phyloP scores from a whole-genome alignment of 2,888 invertebrate species.

The Gisinianus flammeolus region DNA sequence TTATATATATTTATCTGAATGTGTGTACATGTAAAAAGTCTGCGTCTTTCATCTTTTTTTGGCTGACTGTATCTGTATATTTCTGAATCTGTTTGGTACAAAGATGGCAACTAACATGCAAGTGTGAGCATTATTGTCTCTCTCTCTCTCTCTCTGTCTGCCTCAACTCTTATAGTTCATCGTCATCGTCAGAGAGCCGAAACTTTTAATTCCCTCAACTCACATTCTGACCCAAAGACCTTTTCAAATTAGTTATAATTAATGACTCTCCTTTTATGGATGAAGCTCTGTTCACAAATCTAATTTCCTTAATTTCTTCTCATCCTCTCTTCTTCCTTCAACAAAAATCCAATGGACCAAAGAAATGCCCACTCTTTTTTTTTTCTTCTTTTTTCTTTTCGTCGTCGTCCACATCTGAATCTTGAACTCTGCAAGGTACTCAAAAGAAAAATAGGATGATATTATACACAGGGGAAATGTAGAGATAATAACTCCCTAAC shows the following conservation, averaged over 20 bases:
- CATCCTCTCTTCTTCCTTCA: constrained; percentile 19
- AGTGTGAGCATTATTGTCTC: not conserved
- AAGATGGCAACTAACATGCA: too few species aligned
- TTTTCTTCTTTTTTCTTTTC: constrained; percentile 15
- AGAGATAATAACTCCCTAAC: not conserved
- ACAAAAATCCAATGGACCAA: not conserved
- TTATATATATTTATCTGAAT: too few species aligned
- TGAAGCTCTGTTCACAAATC: constrained; percentile 37
- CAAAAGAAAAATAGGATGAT: not conserved
- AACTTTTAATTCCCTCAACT: constrained; percentile 28
- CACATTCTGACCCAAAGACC: constrained; percentile 26
- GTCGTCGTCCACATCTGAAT: too few species aligned
- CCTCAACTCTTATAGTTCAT: not conserved
- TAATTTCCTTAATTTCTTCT: constrained; percentile 36
- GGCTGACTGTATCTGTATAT: too few species aligned
- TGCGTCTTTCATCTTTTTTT: too few species aligned
- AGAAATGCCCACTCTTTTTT: constrained; percentile 27
- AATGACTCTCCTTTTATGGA: constrained; percentile 43
- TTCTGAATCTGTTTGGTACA: too few species aligned
- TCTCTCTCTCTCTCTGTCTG: not conserved
- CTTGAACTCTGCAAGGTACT: not conserved
- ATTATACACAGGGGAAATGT: not conserved
- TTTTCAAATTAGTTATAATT: constrained; percentile 48
- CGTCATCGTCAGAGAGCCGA: not conserved
- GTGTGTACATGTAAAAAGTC: too few species aligned